These are phyloP conservation scores for Cyprinodon brontotheroides DNA, from an alignment of 2,113 vertebrate species.

Conservation along the genomic window DNA sequence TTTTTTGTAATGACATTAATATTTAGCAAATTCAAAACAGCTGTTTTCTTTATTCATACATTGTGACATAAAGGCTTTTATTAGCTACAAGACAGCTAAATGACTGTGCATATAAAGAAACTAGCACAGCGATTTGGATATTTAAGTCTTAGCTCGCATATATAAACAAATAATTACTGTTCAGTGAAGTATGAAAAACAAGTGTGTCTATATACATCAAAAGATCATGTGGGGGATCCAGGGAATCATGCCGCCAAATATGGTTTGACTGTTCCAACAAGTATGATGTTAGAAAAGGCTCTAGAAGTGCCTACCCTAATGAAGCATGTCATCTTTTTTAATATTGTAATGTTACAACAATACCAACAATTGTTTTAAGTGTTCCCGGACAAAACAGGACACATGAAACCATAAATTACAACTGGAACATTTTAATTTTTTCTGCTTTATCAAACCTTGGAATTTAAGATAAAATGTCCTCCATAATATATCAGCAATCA, in stretches of 20 bases:
- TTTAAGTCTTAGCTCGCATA: background rate
- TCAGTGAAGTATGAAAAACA: conserved; percentile 1
- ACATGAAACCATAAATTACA: conserved; percentile 28
- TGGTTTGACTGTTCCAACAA: conserved; percentile 40
- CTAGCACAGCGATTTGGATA: conserved; percentile 27
- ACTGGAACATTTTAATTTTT: conserved; percentile 35
- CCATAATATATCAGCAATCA: conserved; percentile 34
- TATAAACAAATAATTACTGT: conserved; percentile 23
- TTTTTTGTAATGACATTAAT: conserved; percentile 5
- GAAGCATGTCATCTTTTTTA: conserved; percentile 18
- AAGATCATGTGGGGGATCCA: conserved; percentile 16
- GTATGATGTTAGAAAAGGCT: conserved; percentile 32
- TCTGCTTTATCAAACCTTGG: conserved; percentile 48
- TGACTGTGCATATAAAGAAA: conserved; percentile 11
- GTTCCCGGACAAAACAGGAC: conserved; percentile 48
- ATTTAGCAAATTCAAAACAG: conserved; percentile 28
- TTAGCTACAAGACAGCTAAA: conserved; percentile 8
- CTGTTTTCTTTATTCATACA: background rate
- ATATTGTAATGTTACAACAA: conserved; percentile 26
- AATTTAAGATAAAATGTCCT: conserved; percentile 35
- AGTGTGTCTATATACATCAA: conserved; percentile 32
- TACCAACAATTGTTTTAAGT: conserved; percentile 20
- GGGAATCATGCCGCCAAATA: conserved; percentile 21
- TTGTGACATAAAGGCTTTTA: conserved; percentile 6
- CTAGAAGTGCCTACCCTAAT: conserved; percentile 32